Evolutionary conservation across 1,140 invertebrate species (phyloP).

Genomic region (Drosophila navojoa): DNA sequence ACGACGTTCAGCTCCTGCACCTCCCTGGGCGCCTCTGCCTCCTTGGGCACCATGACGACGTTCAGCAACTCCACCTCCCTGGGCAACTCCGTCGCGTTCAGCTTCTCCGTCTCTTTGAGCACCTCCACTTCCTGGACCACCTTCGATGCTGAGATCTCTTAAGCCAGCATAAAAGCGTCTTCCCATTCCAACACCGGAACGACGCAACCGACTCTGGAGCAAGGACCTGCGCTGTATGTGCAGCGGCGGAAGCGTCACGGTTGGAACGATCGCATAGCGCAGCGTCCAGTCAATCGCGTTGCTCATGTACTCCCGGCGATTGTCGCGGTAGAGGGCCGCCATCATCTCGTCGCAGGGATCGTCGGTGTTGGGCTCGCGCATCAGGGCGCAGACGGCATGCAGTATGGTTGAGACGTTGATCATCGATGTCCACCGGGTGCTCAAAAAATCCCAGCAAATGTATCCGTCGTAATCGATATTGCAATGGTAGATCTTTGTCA

Average conservation of each 20-base stretch:
- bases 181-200: too few relatives aligned
- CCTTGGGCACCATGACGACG: too few relatives aligned
- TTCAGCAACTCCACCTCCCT: too few relatives aligned
- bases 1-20: too few relatives aligned
- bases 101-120: too few relatives aligned
- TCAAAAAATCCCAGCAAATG: slow-evolving; percentile 25
- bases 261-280: slow-evolving; percentile 16
- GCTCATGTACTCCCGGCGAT: slow-evolving; percentile 1
- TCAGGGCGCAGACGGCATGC: slow-evolving; percentile 2
- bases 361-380: slow-evolving; percentile 8
- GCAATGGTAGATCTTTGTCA: slow-evolving; percentile 29
- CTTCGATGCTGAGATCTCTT: too few relatives aligned
- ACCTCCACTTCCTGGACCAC: too few relatives aligned
- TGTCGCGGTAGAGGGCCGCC: slow-evolving; percentile 13
- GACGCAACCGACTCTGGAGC: too few relatives aligned
- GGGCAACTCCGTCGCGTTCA: too few relatives aligned
- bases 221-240: neutral
- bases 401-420: slow-evolving; percentile 6
- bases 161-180: too few relatives aligned
- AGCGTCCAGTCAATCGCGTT: slow-evolving; percentile 20
- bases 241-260: neutral
- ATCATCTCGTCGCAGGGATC: slow-evolving; percentile 13
- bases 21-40: too few relatives aligned
- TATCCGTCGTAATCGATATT: slow-evolving; percentile 24
- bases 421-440: slow-evolving; percentile 5